phyloP scores from a whole-genome alignment of 2,113 vertebrate genomes.

The Brachyistius frenatus region DNA sequence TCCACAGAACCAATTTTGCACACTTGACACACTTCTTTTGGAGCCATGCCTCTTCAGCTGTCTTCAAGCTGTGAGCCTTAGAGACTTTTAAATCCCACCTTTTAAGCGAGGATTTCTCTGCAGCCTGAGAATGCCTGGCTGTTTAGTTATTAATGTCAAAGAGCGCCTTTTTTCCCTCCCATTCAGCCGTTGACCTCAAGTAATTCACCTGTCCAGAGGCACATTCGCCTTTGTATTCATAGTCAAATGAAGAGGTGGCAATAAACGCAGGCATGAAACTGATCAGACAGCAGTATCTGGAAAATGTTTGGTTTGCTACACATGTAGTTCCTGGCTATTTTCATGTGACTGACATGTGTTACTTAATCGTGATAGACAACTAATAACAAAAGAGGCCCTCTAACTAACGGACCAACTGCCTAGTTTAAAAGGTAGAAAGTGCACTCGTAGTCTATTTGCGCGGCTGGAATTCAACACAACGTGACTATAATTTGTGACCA shows the following conservation, averaged over 20 bases:
- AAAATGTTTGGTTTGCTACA: conserved; percentile 30
- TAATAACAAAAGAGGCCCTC: background rate
- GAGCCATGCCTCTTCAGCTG: conserved; percentile 64
- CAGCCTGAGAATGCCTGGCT: conserved; percentile 69
- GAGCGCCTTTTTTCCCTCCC: conserved; percentile 26
- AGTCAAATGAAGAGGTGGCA: conserved; percentile 35
- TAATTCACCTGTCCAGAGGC: conserved; percentile 72
- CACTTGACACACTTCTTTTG: conserved; percentile 73
- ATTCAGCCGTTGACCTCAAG: conserved; percentile 65
- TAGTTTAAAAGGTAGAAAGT: background rate
- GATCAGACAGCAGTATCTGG: conserved; percentile 37
- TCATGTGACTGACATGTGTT: conserved; percentile 19
- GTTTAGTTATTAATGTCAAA: conserved; percentile 79
- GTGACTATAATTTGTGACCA: background rate
- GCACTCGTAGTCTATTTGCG: background rate
- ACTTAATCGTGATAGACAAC: conserved; percentile 15
- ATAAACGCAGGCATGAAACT: conserved; percentile 47
- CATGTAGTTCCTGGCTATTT: conserved; percentile 24
- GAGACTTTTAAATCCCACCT: conserved; percentile 77
- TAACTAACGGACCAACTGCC: conserved; percentile 26
- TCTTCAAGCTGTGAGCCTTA: conserved; percentile 69
- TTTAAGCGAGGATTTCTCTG: conserved; percentile 78
- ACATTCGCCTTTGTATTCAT: conserved; percentile 60
- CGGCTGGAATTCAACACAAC: background rate
- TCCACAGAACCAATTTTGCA: conserved; percentile 68